Conservation (phyloP, 2,113 vertebrate species). For the Pangasianodon hypophthalmus region DNA sequence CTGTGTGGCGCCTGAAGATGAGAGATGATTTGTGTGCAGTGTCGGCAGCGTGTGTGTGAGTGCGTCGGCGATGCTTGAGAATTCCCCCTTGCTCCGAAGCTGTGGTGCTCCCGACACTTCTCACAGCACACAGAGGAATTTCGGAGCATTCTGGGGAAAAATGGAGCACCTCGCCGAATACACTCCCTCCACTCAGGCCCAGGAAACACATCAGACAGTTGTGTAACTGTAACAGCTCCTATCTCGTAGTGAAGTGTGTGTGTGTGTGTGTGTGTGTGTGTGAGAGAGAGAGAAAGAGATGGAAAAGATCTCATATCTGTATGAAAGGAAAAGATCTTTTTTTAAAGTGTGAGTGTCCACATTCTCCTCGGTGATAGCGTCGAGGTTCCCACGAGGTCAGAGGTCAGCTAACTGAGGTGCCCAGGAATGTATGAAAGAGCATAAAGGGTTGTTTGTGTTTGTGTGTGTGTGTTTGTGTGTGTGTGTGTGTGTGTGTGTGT, state of each 20-base stretch:
- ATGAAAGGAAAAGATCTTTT: neutral
- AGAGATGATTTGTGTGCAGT: neutral
- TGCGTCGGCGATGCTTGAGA: conserved; percentile 45
- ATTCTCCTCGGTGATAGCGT: neutral
- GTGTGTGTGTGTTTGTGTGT: neutral
- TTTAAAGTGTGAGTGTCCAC: neutral
- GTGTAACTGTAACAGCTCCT: conserved; percentile 4
- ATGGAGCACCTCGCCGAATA: neutral
- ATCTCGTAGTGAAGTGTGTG: conserved; percentile 15
- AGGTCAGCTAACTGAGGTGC: neutral
- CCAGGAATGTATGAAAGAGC: neutral
- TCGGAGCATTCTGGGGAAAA: conserved; percentile 39
- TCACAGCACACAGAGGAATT: conserved; percentile 65
- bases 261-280: neutral
- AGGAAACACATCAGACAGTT: conserved; percentile 21
- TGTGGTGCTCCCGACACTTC: conserved; percentile 65
- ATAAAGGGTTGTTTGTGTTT: neutral
- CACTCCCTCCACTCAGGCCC: conserved; percentile 7
- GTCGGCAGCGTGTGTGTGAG: conserved; percentile 14
- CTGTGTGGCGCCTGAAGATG: neutral
- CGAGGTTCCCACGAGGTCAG: neutral
- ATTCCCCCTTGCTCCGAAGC: conserved; percentile 40
- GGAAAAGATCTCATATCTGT: conserved; percentile 16
- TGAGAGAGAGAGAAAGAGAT: neutral
- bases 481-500: neutral